Base-by-base conservation (phyloP, 2,888 invertebrate species). In the Polydrusus cervinus region DNA sequence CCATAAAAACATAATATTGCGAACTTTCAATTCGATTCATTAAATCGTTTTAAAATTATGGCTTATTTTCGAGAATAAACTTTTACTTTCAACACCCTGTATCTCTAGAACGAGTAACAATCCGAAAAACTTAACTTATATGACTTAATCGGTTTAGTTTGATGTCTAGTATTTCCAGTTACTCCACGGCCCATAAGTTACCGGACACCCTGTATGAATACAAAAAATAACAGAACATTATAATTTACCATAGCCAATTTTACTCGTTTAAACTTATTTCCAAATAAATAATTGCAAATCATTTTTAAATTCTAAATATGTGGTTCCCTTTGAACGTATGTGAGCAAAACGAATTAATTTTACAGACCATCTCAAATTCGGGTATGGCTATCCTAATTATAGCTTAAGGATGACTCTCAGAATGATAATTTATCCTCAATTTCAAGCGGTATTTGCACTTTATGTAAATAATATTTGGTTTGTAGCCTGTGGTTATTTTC, bases 381-480 rank as follows among this genome's bases (percentile, higher is more conserved):
- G 34, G 55, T 55, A 34, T 34, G 34, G 55, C n/a, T 55, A 8
- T 55, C 55, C 55, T 53, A 55, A 55, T 34, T 55, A 55, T 14
- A 55, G 34, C 13, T 55, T 34, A 0, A 55, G n/a, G 14, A 55
- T 55, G 34, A 14, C 9, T 55, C 55, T 34, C 9, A 8, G 14
- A 14, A 34, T 34, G 8, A 13, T 55, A 14, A n/a, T 7, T 14
- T 55, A 14, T 34, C 2, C n/a, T 11, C n/a, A 55, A 55, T 34
- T 55, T 55, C 9, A 55, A 6, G 34, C 34, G 1, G 14, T n/a
- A 55, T 14, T 55, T 55, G 34, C 34, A 14, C 30, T 55, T 55
- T 55, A 55, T 30, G 55, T 34, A 55, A 55, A 55, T 55, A 55
- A 14, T 34, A 34, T 34, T 9, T 34, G 14, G 55, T 55, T 7